Evolutionary conservation across 1,140 invertebrate species (phyloP).

Genomic region (Cherax quadricarinatus): DNA sequence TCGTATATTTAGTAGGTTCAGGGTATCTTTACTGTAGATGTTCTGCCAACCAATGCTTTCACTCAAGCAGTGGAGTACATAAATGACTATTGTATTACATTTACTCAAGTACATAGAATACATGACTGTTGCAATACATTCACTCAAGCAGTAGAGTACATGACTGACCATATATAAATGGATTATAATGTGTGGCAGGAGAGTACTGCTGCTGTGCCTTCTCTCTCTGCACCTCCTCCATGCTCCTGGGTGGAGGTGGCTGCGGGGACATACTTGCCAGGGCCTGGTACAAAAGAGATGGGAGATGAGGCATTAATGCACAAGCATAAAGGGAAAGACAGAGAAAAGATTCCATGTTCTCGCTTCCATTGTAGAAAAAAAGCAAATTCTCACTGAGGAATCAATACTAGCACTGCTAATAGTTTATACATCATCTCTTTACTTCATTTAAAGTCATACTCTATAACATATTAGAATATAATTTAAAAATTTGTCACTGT

Average conservation of each 20-base stretch:
- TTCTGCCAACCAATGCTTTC: too few relatives aligned
- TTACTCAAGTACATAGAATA: too few relatives aligned
- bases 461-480: background rate
- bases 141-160: slow-evolving; percentile 75
- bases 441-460: background rate
- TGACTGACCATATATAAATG: slow-evolving; percentile 76
- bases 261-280: slow-evolving; percentile 65
- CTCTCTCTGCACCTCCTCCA: slow-evolving; percentile 72
- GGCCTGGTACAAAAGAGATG: slow-evolving; percentile 34
- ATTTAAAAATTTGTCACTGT: background rate
- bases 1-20: too few relatives aligned
- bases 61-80: too few relatives aligned
- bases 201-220: slow-evolving; percentile 71
- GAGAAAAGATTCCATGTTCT: background rate
- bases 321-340: background rate
- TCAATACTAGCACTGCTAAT: background rate
- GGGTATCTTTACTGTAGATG: too few relatives aligned
- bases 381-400: background rate
- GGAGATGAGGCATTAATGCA: slow-evolving; percentile 3
- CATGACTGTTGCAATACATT: too few relatives aligned
- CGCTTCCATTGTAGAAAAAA: slow-evolving; percentile 3
- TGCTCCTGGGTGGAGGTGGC: slow-evolving; percentile 37
- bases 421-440: background rate
- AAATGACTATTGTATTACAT: too few relatives aligned
- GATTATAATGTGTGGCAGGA: slow-evolving; percentile 50